Percentiles rank a stretch among this genome's conserved stretches.
Evolutionary conservation across 2,888 invertebrate species (phyloP).

Genomic region (Leucophenga maculata): DNA sequence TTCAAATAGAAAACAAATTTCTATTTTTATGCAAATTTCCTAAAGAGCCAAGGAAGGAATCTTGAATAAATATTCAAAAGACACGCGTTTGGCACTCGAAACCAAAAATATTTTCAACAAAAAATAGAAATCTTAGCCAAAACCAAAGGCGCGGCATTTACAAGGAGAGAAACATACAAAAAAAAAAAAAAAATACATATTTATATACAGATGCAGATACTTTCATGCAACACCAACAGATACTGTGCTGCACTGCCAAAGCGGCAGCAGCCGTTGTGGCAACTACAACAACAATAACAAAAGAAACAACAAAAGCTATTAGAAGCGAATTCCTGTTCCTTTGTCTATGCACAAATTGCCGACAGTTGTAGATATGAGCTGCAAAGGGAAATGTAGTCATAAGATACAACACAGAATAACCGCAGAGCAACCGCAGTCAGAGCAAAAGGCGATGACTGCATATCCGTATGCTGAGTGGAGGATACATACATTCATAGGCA

Average conservation of each 20-base stretch:
- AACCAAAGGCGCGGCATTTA: background rate
- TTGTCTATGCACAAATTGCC: slow-evolving; percentile 63
- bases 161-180: background rate
- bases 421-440: slow-evolving; percentile 27
- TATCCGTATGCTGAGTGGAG: slow-evolving; percentile 1
- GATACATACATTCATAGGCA: slow-evolving; percentile 11
- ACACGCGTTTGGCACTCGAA: slow-evolving; percentile 4
- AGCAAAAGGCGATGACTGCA: slow-evolving; percentile 28
- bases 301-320: slow-evolving; percentile 48
- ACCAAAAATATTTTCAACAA: background rate
- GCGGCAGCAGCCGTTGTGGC: slow-evolving; percentile 28
- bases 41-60: slow-evolving; percentile 36
- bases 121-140: background rate
- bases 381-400: background rate
- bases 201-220: too few species aligned
- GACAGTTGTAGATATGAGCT: slow-evolving; percentile 39
- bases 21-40: slow-evolving; percentile 61
- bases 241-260: background rate
- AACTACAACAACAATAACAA: slow-evolving; percentile 37
- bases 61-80: slow-evolving; percentile 16
- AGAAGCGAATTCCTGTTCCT: slow-evolving; percentile 60
- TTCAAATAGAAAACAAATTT: slow-evolving; percentile 28
- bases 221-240: background rate
- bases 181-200: too few species aligned
- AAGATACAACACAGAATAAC: background rate